Base-by-base conservation (phyloP, 2,888 invertebrate genomes). In the Argynnis bischoffii region DNA sequence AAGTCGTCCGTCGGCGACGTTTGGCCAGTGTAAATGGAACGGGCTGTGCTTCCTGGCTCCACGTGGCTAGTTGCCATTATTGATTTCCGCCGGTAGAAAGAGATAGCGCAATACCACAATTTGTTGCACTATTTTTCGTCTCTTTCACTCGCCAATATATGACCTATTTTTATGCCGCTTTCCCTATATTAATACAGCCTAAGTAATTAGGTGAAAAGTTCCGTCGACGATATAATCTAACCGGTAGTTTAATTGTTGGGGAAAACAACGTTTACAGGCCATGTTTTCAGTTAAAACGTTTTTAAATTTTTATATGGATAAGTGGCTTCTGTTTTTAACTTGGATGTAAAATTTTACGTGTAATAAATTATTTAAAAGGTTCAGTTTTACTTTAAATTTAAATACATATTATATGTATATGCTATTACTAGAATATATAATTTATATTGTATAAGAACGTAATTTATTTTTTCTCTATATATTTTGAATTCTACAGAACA, bases 161-260 rank as follows among this genome's bases (percentile, higher is more conserved):
- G 92, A 92, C 92, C 92, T 91, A 92, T 92, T 92, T 92, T 92
- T 92, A 89, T 89, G 83, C 87, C 81, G 87, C 85, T 90, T 90
- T 88, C 86, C 92, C 89, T 91, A 87, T 88, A 89, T 90, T 92
- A 91, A 90, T 89, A 88, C 86, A 84, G 88, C 83, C 85, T 88
- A 88, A 89, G 90, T 92, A 92, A 91, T 92, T 90, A 92, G 86
- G 88, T 89, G 86, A 85, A 89, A 88, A 89, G 81, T 88, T 89
- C 70, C 81, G 80, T 81, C 75, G 78, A 77, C 80, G 78, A 80
- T 83, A 79, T 84, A 84, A 84, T 81, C 81, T 83, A 78, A 79
- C 72, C 73, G 76, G 70, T 80, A 74, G 63, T 74, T 74, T 72
- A 71, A 76, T 76, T 75, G 74, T 76, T 74, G 73, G 70, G 66